A percentile compares a stretch with the other conserved stretches of the same genome.
phyloP scores from a whole-genome alignment of 2,797 vertebrate species.

The Capromys pilorides region DNA sequence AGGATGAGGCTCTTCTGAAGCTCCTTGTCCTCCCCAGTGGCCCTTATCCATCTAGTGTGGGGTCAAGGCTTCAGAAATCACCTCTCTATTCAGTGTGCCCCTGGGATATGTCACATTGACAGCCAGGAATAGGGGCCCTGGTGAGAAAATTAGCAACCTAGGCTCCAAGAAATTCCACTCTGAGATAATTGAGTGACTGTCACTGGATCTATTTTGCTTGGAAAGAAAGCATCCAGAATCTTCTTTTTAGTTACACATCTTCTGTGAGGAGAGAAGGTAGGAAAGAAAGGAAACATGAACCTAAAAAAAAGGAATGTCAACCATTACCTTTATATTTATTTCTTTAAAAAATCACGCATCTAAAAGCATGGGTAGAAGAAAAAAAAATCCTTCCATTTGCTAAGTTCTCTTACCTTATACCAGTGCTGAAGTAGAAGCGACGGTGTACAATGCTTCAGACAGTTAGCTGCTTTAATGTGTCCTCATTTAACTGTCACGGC shows the following conservation, averaged over 20 bases:
- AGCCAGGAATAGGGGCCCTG: background rate
- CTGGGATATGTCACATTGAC: background rate
- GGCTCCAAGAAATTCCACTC: background rate
- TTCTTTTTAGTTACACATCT: background rate
- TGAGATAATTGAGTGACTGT: background rate
- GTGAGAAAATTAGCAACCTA: background rate
- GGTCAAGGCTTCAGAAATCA: background rate
- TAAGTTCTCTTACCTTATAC: background rate
- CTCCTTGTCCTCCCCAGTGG: background rate
- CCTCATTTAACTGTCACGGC: background rate
- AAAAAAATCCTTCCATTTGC: background rate
- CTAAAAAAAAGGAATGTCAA: background rate
- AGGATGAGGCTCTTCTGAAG: background rate
- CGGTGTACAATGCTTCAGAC: background rate
- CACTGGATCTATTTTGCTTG: background rate
- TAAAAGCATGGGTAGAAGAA: slow-evolving; percentile 2
- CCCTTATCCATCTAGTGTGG: background rate
- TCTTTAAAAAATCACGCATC: background rate
- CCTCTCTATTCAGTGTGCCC: background rate
- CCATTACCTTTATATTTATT: background rate
- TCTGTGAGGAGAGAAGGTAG: background rate
- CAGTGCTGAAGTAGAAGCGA: background rate
- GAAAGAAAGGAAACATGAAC: background rate
- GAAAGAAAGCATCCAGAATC: slow-evolving; percentile 10
- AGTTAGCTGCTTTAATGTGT: background rate